phyloP scores from a whole-genome alignment of 2,888 invertebrate species.

The Frankliniella intonsa region DNA sequence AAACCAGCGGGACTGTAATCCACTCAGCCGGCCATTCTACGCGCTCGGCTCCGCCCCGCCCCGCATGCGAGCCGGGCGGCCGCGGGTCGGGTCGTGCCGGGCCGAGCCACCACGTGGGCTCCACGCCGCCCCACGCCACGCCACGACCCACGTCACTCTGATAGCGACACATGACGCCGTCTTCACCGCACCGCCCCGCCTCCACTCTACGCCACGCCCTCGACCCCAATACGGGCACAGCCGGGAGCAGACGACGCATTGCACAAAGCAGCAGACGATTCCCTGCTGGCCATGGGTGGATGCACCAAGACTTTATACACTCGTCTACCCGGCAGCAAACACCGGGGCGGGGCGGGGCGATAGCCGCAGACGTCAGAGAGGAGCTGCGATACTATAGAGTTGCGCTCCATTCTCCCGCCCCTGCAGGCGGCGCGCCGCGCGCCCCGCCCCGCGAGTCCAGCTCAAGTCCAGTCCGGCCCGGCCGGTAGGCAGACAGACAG shows the following conservation, averaged over 20 bases:
- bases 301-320: too few relatives aligned
- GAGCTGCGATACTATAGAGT: too few relatives aligned
- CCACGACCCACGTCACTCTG: neutral
- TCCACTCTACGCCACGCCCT: neutral
- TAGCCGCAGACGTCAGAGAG: too few relatives aligned
- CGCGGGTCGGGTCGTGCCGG: neutral
- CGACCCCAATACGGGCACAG: conserved; percentile 7
- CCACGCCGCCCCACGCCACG: neutral
- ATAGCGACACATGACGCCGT: conserved; percentile 21
- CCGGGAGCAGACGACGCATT: neutral
- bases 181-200: neutral
- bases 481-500: too few relatives aligned
- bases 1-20: neutral
- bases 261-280: neutral
- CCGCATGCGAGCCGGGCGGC: neutral
- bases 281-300: too few relatives aligned
- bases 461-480: too few relatives aligned
- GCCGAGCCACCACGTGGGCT: neutral
- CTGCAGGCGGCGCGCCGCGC: too few relatives aligned
- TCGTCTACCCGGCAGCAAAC: too few relatives aligned
- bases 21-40: too few relatives aligned
- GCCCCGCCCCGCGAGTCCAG: too few relatives aligned
- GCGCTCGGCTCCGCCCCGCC: neutral
- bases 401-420: too few relatives aligned
- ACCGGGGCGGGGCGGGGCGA: too few relatives aligned